These are phyloP conservation scores for Phyllostomus discolor DNA, from an alignment of 2,113 vertebrate genomes.

Conservation along the genomic window DNA sequence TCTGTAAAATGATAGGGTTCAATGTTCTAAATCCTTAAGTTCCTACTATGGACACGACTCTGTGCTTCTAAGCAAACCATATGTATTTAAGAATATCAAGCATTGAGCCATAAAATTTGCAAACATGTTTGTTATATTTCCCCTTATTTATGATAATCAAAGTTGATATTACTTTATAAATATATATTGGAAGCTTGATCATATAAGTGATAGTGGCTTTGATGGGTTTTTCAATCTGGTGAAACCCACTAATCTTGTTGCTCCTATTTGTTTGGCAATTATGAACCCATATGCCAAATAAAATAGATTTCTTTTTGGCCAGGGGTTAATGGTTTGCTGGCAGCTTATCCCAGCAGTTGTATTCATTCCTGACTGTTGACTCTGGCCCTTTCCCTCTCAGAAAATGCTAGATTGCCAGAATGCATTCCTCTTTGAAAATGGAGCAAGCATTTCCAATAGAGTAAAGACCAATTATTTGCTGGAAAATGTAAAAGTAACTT, in stretches of 20 bases:
- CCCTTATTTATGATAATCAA: conserved; percentile 22
- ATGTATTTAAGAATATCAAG: conserved; percentile 2
- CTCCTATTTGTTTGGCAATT: conserved; percentile 44
- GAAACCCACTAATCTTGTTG: conserved; percentile 16
- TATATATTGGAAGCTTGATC: not conserved
- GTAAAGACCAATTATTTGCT: not conserved
- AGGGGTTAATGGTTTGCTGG: not conserved
- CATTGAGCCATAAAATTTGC: not conserved
- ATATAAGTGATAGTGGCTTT: conserved; percentile 35
- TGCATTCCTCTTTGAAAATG: not conserved
- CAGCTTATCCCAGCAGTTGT: not conserved
- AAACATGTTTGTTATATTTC: conserved; percentile 39
- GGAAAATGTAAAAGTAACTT: not conserved
- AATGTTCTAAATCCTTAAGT: not conserved
- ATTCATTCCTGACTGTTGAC: not conserved
- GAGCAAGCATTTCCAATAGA: not conserved
- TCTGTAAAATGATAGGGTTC: conserved; percentile 43
- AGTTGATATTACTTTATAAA: conserved; percentile 44
- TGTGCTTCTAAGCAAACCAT: conserved; percentile 31
- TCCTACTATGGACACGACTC: not conserved
- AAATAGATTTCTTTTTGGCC: conserved; percentile 35
- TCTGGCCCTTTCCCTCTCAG: not conserved
- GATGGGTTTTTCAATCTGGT: not conserved
- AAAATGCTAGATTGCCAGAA: conserved; percentile 27
- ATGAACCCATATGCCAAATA: not conserved